These are phyloP conservation scores for Parazoanthus atlanticus DNA, from an alignment of 92 coral and sea anemone genomes.

Conservation along the genomic window DNA sequence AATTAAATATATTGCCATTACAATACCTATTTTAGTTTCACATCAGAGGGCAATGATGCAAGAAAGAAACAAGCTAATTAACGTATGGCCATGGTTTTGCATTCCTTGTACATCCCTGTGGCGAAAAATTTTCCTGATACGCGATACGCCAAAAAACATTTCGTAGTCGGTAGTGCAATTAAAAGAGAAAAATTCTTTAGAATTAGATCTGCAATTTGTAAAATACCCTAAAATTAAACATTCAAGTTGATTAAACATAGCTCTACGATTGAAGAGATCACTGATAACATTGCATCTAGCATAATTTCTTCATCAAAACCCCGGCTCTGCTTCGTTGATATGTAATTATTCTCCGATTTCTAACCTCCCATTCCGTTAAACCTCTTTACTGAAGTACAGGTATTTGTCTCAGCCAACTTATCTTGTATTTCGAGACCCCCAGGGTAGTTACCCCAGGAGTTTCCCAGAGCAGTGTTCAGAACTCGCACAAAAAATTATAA, in stretches of 20 bases:
- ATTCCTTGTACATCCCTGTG: not conserved
- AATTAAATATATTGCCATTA: not conserved
- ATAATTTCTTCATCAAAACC: not conserved
- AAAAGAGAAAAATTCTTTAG: not conserved
- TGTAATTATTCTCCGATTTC: not conserved
- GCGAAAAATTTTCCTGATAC: not conserved
- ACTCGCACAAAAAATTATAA: constrained; percentile 21
- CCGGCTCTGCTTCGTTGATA: not conserved
- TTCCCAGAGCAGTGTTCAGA: not conserved
- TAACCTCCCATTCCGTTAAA: not conserved
- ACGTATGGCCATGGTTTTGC: not conserved
- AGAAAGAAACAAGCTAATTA: not conserved
- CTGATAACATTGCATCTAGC: not conserved
- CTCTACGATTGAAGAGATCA: not conserved
- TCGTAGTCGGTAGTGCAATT: not conserved
- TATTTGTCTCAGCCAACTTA: not conserved
- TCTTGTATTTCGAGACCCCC: constrained; percentile 24
- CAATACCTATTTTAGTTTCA: not conserved
- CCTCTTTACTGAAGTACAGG: not conserved
- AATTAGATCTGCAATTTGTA: not conserved
- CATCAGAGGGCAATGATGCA: not conserved
- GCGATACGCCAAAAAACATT: not conserved
- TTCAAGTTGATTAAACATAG: too few relatives aligned
- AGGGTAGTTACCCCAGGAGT: not conserved
- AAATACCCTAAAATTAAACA: not conserved